phyloP scores from a whole-genome alignment of 2,888 invertebrate genomes.

The Craniophora ligustri region DNA sequence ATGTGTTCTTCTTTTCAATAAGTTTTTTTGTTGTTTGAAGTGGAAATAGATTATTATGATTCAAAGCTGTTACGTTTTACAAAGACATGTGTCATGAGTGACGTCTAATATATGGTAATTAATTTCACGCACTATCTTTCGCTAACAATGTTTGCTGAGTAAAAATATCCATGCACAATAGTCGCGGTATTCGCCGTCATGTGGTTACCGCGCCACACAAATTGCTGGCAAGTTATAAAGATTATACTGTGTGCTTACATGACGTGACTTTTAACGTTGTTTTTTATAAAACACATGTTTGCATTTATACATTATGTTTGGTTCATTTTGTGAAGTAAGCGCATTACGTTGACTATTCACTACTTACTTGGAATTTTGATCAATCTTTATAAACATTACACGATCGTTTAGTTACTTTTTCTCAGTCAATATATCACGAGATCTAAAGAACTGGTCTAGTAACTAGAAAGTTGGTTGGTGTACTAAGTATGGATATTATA shows the following conservation, averaged over 20 bases:
- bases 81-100: slow-evolving; percentile 5
- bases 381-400: no score
- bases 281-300: neutral
- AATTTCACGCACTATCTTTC: slow-evolving; percentile 34
- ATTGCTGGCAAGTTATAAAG: slow-evolving; percentile 24
- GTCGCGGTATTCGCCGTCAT: slow-evolving; percentile 14
- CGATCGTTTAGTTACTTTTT: no score
- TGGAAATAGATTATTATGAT: slow-evolving; percentile 19
- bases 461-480: no score
- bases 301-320: neutral
- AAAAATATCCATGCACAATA: slow-evolving; percentile 25
- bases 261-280: slow-evolving; percentile 16
- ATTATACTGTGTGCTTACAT: slow-evolving; percentile 1
- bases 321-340: no score
- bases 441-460: no score
- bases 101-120: slow-evolving; percentile 20
- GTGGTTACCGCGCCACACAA: slow-evolving; percentile 31
- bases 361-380: neutral
- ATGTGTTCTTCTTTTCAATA: slow-evolving; percentile 4
- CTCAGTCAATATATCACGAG: no score
- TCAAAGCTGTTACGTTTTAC: slow-evolving; percentile 2
- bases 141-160: slow-evolving; percentile 25
- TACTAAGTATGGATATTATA: no score
- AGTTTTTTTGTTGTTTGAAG: neutral
- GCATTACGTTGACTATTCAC: neutral